phyloP scores from a whole-genome alignment of 1,140 invertebrate genomes.

The Sesamia nonagrioides region DNA sequence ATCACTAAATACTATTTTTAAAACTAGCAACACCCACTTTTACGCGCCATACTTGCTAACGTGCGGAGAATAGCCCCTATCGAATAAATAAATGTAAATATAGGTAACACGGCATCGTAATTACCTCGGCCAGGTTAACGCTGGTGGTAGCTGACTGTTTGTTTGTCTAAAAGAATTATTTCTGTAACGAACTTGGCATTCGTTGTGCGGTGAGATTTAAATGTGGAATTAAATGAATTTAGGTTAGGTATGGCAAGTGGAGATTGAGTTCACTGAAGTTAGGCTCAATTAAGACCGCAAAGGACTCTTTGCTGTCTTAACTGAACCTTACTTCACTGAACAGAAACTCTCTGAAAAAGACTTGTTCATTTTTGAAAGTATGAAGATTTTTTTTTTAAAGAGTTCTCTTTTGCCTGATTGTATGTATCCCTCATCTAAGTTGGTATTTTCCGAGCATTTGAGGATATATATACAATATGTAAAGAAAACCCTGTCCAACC shows the following conservation, averaged over 20 bases:
- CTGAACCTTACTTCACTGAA: no score
- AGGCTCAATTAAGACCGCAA: no score
- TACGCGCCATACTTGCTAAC: slow-evolving; percentile 56
- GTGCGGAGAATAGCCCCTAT: slow-evolving; percentile 46
- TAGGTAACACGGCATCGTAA: slow-evolving; percentile 40
- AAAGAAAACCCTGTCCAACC: no score
- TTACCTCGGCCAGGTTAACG: slow-evolving; percentile 30
- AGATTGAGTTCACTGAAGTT: neutral
- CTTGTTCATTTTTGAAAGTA: no score
- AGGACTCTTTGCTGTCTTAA: no score
- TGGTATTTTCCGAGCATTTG: no score
- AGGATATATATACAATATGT: no score
- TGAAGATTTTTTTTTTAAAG: no score
- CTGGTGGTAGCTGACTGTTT: slow-evolving; percentile 25
- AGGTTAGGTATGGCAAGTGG: slow-evolving; percentile 18
- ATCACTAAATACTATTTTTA: slow-evolving; percentile 61
- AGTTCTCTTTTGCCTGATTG: no score
- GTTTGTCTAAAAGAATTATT: slow-evolving; percentile 50
- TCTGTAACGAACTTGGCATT: slow-evolving; percentile 54
- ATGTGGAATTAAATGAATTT: slow-evolving; percentile 33
- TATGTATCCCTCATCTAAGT: no score
- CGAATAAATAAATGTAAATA: slow-evolving; percentile 49
- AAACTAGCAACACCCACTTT: slow-evolving; percentile 60
- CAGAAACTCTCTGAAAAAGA: no score
- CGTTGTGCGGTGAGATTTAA: slow-evolving; percentile 19